Percentiles rank a stretch among this genome's conserved stretches.
These are phyloP conservation scores for Marcusenius ussheri DNA, from an alignment of 2,113 vertebrate species.

Conservation along the genomic window DNA sequence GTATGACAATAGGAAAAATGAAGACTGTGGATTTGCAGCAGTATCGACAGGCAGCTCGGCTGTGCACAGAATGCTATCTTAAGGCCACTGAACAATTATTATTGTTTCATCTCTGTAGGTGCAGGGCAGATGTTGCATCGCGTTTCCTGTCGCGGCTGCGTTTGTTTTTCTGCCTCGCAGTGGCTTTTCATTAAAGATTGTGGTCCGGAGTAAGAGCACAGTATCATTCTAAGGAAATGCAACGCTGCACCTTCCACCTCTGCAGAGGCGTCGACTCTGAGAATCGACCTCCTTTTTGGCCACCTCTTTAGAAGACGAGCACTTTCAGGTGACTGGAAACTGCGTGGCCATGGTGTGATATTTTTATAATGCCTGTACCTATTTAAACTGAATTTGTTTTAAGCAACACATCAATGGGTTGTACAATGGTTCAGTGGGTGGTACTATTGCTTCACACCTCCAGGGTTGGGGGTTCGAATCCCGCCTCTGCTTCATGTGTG, in stretches of 20 bases:
- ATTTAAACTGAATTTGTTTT: not conserved
- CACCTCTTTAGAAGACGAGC: conserved; percentile 17
- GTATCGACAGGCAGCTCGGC: not conserved
- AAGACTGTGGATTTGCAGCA: not conserved
- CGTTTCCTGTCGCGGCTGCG: not conserved
- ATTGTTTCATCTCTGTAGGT: not conserved
- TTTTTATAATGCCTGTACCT: not conserved
- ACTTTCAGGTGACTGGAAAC: not conserved
- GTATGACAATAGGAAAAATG: not conserved
- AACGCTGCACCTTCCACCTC: not conserved
- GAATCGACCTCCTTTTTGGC: conserved; percentile 52
- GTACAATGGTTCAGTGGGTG: not conserved
- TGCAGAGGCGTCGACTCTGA: not conserved
- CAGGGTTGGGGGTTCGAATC: not conserved
- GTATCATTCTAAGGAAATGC: not conserved
- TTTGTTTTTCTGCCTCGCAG: not conserved
- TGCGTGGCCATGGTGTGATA: not conserved
- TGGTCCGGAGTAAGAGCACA: not conserved
- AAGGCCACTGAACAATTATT: not conserved
- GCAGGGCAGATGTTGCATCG: not conserved
- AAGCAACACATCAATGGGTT: not conserved
- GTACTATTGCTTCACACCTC: not conserved
- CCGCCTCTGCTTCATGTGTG: not conserved
- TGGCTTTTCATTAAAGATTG: conserved; percentile 11
- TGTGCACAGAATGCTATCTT: not conserved